A percentile compares a stretch with the other conserved stretches of the same genome.
Evolutionary conservation across 2,113 vertebrate genomes (phyloP).

Genomic region (Emydura subglobosa): DNA sequence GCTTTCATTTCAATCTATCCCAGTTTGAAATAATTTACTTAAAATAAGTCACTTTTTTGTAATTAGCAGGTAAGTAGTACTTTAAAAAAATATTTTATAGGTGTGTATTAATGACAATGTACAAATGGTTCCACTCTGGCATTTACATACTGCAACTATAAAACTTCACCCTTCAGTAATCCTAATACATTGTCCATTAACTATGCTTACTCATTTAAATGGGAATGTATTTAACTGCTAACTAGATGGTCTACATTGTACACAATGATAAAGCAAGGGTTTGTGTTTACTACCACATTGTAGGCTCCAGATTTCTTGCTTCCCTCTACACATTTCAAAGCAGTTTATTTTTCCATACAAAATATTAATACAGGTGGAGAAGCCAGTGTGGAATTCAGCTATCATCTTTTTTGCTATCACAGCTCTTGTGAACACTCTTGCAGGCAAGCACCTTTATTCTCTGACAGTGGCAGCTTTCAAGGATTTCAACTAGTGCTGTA

Average conservation of each 20-base stretch:
- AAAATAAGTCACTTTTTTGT: slow-evolving; percentile 32
- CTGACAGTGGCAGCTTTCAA: neutral
- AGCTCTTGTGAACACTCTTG: slow-evolving; percentile 6
- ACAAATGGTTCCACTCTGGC: slow-evolving; percentile 59
- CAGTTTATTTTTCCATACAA: slow-evolving; percentile 58
- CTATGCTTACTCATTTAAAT: slow-evolving; percentile 72
- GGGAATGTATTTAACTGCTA: slow-evolving; percentile 68
- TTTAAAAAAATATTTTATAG: slow-evolving; percentile 9
- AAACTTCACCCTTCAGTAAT: slow-evolving; percentile 77
- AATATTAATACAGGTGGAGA: slow-evolving; percentile 43
- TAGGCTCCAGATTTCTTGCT: slow-evolving; percentile 69
- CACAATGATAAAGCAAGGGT: slow-evolving; percentile 70
- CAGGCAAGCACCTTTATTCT: slow-evolving; percentile 27
- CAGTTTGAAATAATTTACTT: slow-evolving; percentile 51
- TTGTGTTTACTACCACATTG: slow-evolving; percentile 41
- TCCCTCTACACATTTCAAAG: slow-evolving; percentile 56
- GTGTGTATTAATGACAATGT: slow-evolving; percentile 29
- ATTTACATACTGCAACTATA: slow-evolving; percentile 72
- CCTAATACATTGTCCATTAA: slow-evolving; percentile 77
- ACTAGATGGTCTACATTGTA: slow-evolving; percentile 74
- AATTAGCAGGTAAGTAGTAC: slow-evolving; percentile 35
- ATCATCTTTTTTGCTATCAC: slow-evolving; percentile 44
- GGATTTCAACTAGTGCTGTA: neutral
- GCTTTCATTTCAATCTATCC: slow-evolving; percentile 39
- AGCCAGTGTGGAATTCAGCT: slow-evolving; percentile 57